Conservation (phyloP, 2,797 vertebrate genomes). For the Poecilia gillii region DNA sequence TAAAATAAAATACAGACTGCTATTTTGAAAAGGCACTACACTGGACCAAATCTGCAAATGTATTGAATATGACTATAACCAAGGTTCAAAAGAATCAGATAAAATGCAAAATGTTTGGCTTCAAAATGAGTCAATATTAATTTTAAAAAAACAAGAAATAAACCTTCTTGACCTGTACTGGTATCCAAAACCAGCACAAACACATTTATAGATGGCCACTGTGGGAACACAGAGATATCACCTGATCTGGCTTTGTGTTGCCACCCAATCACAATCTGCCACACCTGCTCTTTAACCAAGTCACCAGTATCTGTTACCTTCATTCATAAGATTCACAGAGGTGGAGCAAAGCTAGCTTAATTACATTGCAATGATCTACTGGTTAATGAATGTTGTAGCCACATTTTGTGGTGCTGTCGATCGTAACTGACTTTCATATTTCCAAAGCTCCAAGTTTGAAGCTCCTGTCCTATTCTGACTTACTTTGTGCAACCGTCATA, state of each 20-base stretch:
- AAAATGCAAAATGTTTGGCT: background rate
- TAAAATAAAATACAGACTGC: background rate
- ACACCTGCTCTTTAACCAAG: conserved; percentile 60
- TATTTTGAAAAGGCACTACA: background rate
- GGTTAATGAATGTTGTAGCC: conserved; percentile 7
- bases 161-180: background rate
- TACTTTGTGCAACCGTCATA: background rate
- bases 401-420: background rate
- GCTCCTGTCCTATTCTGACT: background rate
- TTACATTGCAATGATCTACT: conserved; percentile 34
- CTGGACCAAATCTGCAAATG: background rate
- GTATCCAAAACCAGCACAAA: background rate
- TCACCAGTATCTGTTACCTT: conserved; percentile 52
- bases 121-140: background rate
- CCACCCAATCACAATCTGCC: conserved; percentile 60
- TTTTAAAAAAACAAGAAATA: background rate
- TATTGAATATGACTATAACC: background rate
- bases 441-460: background rate
- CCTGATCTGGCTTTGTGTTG: conserved; percentile 35
- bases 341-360: conserved; percentile 40
- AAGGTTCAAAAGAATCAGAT: background rate
- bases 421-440: background rate
- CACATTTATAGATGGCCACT: conserved; percentile 24
- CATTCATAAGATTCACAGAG: conserved; percentile 46
- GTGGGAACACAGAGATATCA: conserved; percentile 43